Base-by-base conservation (phyloP, 2,113 vertebrate species). In the Oxyura jamaicensis region DNA sequence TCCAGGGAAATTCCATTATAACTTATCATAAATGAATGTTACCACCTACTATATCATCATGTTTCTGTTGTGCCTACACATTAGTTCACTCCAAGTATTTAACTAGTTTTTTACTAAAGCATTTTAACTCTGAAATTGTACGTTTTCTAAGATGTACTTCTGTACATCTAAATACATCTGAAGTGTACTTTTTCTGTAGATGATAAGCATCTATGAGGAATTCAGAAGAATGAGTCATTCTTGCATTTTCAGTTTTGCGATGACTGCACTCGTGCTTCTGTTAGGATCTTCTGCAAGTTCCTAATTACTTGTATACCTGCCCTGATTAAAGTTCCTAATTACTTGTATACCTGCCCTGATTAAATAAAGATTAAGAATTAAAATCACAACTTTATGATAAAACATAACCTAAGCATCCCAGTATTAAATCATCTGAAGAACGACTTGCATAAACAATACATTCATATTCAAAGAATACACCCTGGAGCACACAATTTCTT, bases 1-100 rank as follows among this genome's bases (percentile, higher is more conserved):
- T 84, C 35, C 83, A 72, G 50, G 94, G 74, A 52, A 93, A 96
- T 91, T 96, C 90, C 90, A 91, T 65, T 65, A 71, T 42, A 96
- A 92, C 25, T 92, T 76, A 72, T 10, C 65, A 89, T 78, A 90
- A 95, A 79, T 74, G 6, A 93, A 93, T 93, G 75, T 79, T 52
- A 36, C 66, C 66, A 82, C 94, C 91, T 79, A 84, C 86, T 53
- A 79, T 35, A 91, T 15, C 82, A 82, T 56, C 58, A 72, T 76
- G 83, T 93, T 93, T 78, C 83, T 89, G 53, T 87, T 86, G 52
- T 21, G 39, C 86, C 79, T 86, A 92, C 88, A 22, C 56, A 86
- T 83, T n/a, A 56, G 31, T 63, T 84, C 66, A 42, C 65, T 35
- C 22, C 46, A 77, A 83, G 46, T 56, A 71, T 79, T 93, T 59